Evolutionary conservation across 92 coral and sea anemone species (phyloP).

Genomic region (Phymanthus crucifer): DNA sequence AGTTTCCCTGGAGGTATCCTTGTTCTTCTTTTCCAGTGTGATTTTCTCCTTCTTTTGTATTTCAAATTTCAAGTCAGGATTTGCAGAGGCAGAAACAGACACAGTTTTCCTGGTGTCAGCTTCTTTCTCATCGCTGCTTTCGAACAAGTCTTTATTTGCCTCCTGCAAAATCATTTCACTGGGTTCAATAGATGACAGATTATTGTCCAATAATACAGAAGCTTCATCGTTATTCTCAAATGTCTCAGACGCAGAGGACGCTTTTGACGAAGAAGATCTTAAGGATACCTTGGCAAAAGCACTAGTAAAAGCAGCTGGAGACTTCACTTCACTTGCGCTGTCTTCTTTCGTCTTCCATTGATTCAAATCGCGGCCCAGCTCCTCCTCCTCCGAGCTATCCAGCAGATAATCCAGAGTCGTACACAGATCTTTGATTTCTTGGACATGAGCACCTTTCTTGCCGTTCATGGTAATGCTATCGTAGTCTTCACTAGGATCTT

Average conservation of each 20-base stretch:
- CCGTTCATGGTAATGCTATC: not conserved
- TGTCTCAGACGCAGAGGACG: not conserved
- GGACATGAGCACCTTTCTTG: constrained; percentile 14
- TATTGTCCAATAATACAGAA: not conserved
- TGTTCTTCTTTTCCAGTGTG: not conserved
- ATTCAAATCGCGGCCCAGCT: constrained; percentile 20
- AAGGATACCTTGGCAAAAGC: constrained; percentile 20
- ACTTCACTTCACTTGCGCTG: not conserved
- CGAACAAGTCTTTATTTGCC: not conserved
- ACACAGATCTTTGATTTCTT: constrained; percentile 48
- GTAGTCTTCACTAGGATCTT: constrained; percentile 31
- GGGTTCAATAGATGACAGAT: not conserved
- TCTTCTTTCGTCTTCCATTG: not conserved
- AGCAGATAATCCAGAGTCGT: constrained; percentile 50
- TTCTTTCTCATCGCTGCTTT: not conserved
- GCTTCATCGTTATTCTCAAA: not conserved
- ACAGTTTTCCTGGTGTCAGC: not conserved
- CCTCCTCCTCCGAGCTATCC: constrained; percentile 43
- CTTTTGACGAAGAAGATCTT: not conserved
- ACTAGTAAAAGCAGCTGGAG: not conserved
- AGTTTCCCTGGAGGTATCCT: not conserved
- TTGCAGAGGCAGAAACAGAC: not conserved
- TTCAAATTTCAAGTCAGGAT: not conserved
- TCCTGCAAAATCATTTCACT: not conserved
- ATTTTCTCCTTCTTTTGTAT: not conserved